phyloP scores from a whole-genome alignment of 2,797 vertebrate species.

The Aldrovandia affinis region DNA sequence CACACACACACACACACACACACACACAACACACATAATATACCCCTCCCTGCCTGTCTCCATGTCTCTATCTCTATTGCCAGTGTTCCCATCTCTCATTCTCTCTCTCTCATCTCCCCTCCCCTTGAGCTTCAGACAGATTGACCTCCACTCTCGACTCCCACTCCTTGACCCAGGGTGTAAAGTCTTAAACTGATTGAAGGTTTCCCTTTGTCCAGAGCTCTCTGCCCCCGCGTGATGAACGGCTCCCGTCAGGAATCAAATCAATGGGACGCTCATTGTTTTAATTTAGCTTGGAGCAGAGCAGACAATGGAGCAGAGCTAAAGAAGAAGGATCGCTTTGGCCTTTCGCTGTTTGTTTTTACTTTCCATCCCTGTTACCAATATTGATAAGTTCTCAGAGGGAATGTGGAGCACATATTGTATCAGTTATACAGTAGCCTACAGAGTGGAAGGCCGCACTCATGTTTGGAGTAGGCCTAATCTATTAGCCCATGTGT shows the following conservation, averaged over 20 bases:
- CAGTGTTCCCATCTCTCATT: constrained; percentile 41
- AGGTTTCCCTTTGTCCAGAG: constrained; percentile 23
- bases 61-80: not conserved
- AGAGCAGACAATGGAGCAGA: constrained; percentile 72
- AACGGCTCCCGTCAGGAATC: constrained; percentile 73
- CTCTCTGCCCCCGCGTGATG: constrained; percentile 70
- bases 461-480: not conserved
- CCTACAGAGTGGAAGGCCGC: constrained; percentile 20
- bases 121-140: constrained; percentile 1
- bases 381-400: constrained; percentile 73
- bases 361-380: constrained; percentile 59
- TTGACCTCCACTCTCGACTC: not conserved
- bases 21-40: too few species aligned
- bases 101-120: constrained; percentile 43
- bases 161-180: not conserved
- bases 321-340: constrained; percentile 76
- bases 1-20: too few species aligned
- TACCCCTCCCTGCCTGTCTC: constrained; percentile 18
- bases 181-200: constrained; percentile 5
- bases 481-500: not conserved
- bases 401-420: constrained; percentile 35
- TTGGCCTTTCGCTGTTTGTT: constrained; percentile 75
- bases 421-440: constrained; percentile 48
- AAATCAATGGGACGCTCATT: constrained; percentile 81
- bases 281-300: constrained; percentile 82